Base-by-base conservation (phyloP, 1,140 invertebrate species). In the Stegodyphus mimosarum region DNA sequence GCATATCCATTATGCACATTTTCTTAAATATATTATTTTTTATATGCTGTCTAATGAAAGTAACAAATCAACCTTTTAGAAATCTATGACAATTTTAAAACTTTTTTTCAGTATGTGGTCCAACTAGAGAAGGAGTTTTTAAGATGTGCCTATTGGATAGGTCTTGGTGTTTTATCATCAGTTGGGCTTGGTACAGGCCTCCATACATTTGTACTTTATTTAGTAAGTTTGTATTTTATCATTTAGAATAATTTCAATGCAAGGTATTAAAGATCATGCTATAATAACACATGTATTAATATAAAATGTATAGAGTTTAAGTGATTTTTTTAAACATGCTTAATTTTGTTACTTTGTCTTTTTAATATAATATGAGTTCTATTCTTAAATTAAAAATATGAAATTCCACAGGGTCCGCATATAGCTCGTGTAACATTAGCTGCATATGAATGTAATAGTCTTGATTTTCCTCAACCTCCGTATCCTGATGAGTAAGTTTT, bases 181-280 rank as follows among this genome's bases (percentile, higher is more conserved):
- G 97, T 99, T 70, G 98, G 99, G 3, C 92, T 99, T 52, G 99
- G 99, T 13, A 99, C 98, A 0, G 99, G 98, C 7, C 93, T 99
- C 49, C 99, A 99, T 90, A 99, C 98, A 75, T 99, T 99, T 92
- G 92, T 99, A 13, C 92, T 99, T 60, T 99, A 99, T 91, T 91
- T 99, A 88, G 98, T 98, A 33, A 96, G 96, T 33, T 95, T 69
- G 66, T 71, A 0, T 48, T 67, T 80, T 67, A 2, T 60, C 9
- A 1, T 1, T 1, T 33, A 33, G 33, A 33, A 33, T 33, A 33
- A 33, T 33, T 33, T 33, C 3, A 1, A 33, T 33, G 33, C 33
- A 33, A 33, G 33, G 3, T 33, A 33, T 33, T 33, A 33, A 33
- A 33, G 33, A 3, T 33, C 33, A 33, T 33, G 33, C 33, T 33